These are phyloP conservation scores for Dryoscopus gambensis DNA, from an alignment of 2,113 vertebrate species.

Conservation along the genomic window DNA sequence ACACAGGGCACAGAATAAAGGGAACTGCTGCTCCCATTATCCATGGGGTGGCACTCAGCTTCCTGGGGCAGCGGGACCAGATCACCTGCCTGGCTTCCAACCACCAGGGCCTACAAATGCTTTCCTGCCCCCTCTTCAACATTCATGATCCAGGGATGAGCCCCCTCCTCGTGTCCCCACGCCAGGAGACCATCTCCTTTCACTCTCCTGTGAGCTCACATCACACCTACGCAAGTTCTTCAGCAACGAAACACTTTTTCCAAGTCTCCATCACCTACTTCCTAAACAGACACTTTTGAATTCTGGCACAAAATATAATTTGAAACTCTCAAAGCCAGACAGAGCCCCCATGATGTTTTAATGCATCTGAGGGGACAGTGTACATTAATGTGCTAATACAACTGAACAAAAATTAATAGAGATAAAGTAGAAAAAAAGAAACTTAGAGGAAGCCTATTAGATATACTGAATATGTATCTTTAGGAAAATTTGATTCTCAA, in stretches of 20 bases:
- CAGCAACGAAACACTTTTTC: neutral
- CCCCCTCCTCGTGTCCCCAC: neutral
- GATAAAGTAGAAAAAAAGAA: neutral
- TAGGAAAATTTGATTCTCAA: neutral
- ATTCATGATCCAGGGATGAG: neutral
- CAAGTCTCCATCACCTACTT: neutral
- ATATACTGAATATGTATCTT: neutral
- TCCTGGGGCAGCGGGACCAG: neutral
- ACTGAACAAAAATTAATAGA: neutral
- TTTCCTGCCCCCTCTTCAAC: neutral
- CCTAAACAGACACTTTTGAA: neutral
- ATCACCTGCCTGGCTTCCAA: neutral
- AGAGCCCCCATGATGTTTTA: neutral
- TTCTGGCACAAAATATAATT: neutral
- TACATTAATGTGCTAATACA: neutral
- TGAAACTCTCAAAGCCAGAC: neutral
- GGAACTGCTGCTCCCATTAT: no score
- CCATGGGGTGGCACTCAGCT: neutral
- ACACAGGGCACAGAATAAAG: neutral
- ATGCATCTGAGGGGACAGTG: neutral
- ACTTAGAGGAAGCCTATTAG: neutral
- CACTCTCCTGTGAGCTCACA: fast-evolving
- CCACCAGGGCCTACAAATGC: neutral
- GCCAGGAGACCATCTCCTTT: neutral
- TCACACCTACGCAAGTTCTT: neutral